Evolutionary conservation across 1,140 invertebrate species (phyloP).

Genomic region (Schmidtea mediterranea): DNA sequence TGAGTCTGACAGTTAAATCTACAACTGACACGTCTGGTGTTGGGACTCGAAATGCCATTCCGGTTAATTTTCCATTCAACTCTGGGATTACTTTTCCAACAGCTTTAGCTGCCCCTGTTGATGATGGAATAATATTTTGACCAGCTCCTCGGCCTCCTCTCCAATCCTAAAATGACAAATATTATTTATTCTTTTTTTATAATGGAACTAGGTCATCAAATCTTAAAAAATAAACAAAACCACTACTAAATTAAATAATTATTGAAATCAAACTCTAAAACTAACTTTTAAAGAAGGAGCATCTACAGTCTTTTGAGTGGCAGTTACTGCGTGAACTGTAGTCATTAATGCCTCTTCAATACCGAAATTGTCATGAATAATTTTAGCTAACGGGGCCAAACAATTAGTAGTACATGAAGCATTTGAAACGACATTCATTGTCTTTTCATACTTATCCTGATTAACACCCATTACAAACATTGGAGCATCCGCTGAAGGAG

Average conservation of each 20-base stretch:
- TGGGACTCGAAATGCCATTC: slow-evolving; percentile 94
- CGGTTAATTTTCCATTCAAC: slow-evolving; percentile 53
- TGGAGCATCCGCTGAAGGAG: slow-evolving; percentile 81
- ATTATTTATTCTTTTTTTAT: no score
- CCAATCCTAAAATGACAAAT: slow-evolving; percentile 32
- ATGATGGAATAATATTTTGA: slow-evolving; percentile 86
- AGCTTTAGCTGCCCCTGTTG: slow-evolving; percentile 89
- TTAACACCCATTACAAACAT: slow-evolving; percentile 97
- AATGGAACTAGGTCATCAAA: no score
- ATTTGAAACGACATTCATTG: slow-evolving; percentile 29
- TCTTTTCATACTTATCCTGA: slow-evolving; percentile 4
- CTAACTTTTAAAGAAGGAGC: slow-evolving; percentile 58
- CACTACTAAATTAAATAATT: no score
- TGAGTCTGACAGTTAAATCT: slow-evolving; percentile 47
- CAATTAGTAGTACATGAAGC: slow-evolving; percentile 98
- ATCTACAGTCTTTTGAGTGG: slow-evolving; percentile 93
- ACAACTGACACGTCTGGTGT: slow-evolving; percentile 82
- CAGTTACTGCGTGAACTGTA: slow-evolving; percentile 81
- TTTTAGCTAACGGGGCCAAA: slow-evolving; percentile 81
- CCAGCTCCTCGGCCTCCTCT: slow-evolving; percentile 75
- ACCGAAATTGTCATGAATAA: slow-evolving; percentile 71
- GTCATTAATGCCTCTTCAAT: slow-evolving; percentile 93
- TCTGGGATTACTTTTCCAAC: slow-evolving; percentile 61
- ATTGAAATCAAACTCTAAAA: no score
- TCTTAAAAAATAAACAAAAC: no score